These are phyloP conservation scores for Clivina fossor DNA, from an alignment of 2,888 invertebrate species.

Conservation along the genomic window DNA sequence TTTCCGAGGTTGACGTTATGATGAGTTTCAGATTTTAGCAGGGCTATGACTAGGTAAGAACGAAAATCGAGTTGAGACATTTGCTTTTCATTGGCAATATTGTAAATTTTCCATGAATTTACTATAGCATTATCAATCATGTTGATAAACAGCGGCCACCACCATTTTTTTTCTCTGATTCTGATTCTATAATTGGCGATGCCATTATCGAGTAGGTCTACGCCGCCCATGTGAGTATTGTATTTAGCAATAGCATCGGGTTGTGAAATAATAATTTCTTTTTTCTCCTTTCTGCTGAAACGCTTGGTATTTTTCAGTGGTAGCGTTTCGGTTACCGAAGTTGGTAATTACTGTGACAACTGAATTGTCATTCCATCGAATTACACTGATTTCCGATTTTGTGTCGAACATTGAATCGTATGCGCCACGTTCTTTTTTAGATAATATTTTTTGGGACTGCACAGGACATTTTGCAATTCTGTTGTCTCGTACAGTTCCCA, in stretches of 20 bases:
- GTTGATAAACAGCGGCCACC: conserved; percentile 42
- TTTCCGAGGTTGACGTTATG: conserved; percentile 1
- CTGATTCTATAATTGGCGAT: conserved; percentile 40
- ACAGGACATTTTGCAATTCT: conserved; percentile 21
- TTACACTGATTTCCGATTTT: conserved; percentile 19
- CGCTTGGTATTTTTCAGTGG: no score
- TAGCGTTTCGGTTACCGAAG: no score
- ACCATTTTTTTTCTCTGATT: conserved; percentile 41
- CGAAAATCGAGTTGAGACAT: conserved; percentile 39
- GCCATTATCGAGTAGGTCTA: conserved; percentile 37
- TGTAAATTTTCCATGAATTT: conserved; percentile 40
- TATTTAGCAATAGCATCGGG: conserved; percentile 32
- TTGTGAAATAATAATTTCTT: conserved; percentile 20
- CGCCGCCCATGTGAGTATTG: conserved; percentile 35
- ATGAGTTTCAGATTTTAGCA: conserved; percentile 6
- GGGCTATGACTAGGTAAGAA: conserved; percentile 32
- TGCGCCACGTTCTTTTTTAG: conserved; percentile 31
- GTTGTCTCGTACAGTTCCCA: conserved; percentile 26
- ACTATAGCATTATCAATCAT: conserved; percentile 37
- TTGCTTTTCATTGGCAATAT: conserved; percentile 35
- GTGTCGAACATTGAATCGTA: conserved; percentile 30
- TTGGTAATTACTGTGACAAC: conserved; percentile 12
- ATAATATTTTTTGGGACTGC: conserved; percentile 22
- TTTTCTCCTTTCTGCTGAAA: conserved; percentile 12
- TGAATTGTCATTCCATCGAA: conserved; percentile 31